These are phyloP conservation scores for Andrena dorsata DNA, from an alignment of 2,888 invertebrate genomes.

Conservation along the genomic window DNA sequence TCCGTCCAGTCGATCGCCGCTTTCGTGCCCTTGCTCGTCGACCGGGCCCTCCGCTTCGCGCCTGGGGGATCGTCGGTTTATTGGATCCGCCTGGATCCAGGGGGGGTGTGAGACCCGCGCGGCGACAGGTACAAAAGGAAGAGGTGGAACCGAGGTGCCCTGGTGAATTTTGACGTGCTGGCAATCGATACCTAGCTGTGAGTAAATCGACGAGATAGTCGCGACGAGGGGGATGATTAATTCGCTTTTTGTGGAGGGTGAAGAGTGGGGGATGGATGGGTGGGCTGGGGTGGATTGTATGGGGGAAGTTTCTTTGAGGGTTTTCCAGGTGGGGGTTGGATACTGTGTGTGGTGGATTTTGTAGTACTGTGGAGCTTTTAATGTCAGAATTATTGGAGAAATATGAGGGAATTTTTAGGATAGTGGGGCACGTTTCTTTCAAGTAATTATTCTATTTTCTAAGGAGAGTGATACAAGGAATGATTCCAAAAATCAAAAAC, in stretches of 20 bases:
- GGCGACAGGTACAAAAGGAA: background rate
- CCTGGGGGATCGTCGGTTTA: background rate
- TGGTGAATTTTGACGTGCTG: background rate
- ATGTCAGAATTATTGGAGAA: too few relatives aligned
- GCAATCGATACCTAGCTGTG: conserved; percentile 1
- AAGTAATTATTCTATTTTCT: too few relatives aligned
- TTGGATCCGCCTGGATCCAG: background rate
- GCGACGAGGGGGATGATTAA: background rate
- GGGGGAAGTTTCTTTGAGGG: too few relatives aligned
- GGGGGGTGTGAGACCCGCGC: too few relatives aligned
- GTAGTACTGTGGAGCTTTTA: too few relatives aligned
- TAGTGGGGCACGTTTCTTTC: too few relatives aligned
- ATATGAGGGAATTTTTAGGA: too few relatives aligned
- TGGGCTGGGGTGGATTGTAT: background rate
- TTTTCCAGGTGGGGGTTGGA: too few relatives aligned
- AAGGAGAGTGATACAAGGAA: too few relatives aligned
- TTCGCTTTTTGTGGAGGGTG: background rate
- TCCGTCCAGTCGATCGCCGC: conserved; percentile 1
- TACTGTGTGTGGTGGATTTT: too few relatives aligned
- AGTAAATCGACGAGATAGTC: conserved; percentile 20
- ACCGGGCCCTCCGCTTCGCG: background rate
- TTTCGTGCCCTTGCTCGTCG: background rate
- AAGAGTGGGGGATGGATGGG: background rate
- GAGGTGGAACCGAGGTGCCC: background rate
- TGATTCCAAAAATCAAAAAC: too few relatives aligned